Evolutionary conservation across 23 tunicate genomes (phyloP).

Genomic region (Clavelina lepadiformis): DNA sequence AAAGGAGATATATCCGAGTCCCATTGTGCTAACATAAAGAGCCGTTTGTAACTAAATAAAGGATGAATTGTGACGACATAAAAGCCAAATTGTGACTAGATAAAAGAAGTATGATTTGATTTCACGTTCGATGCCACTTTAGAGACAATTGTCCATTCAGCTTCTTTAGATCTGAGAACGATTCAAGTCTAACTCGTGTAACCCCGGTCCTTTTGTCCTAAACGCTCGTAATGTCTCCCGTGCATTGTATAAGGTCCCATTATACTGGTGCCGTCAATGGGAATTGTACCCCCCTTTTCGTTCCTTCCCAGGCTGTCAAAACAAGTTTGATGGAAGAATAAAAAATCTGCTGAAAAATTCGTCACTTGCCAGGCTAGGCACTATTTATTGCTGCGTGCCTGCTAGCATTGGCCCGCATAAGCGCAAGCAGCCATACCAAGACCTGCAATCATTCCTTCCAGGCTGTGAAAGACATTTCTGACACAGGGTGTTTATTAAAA

Average conservation of each 20-base stretch:
- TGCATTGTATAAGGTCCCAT: constrained; percentile 23
- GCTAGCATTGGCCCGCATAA: too few relatives aligned
- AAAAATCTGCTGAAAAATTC: not conserved
- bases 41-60: not conserved
- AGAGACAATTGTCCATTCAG: constrained; percentile 5
- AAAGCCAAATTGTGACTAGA: not conserved
- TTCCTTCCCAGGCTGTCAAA: constrained; percentile 66
- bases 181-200: not conserved
- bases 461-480: too few relatives aligned
- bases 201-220: constrained; percentile 7
- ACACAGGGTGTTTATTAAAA: too few relatives aligned
- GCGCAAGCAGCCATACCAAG: too few relatives aligned
- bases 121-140: constrained; percentile 23
- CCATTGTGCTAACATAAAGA: not conserved
- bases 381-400: not conserved
- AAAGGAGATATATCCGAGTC: constrained; percentile 10
- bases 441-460: too few relatives aligned
- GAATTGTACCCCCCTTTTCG: constrained; percentile 9
- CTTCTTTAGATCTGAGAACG: not conserved
- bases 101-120: constrained; percentile 21
- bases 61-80: not conserved
- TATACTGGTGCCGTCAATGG: constrained; percentile 30
- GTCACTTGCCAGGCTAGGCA: not conserved
- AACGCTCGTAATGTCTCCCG: constrained; percentile 7
- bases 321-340: constrained; percentile 8